A percentile compares a stretch with the other conserved stretches of the same genome.
Evolutionary conservation across 2,888 invertebrate species (phyloP).

Genomic region (Lissonota sp.): DNA sequence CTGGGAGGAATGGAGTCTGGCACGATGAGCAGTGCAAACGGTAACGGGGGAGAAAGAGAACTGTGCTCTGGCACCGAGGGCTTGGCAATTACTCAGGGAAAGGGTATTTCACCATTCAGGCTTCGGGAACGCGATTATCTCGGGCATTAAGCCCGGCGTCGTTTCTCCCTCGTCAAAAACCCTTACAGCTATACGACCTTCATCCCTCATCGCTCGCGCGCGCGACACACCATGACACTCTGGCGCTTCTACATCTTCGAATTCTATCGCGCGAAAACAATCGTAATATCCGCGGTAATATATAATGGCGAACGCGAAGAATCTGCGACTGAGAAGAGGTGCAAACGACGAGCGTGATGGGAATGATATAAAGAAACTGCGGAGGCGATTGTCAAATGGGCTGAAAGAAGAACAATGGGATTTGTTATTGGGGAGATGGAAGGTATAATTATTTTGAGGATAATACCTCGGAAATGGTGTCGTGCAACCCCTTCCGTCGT

Average conservation of each 20-base stretch:
- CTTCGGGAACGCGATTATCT: slow-evolving; percentile 66
- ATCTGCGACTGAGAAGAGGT: no score
- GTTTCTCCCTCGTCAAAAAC: slow-evolving; percentile 42
- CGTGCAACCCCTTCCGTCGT: no score
- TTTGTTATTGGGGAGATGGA: no score
- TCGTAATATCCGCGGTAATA: not conserved
- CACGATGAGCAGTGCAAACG: not conserved
- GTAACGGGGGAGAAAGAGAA: not conserved
- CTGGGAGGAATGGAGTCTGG: slow-evolving; percentile 13
- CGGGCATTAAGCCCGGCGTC: slow-evolving; percentile 56
- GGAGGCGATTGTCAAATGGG: no score
- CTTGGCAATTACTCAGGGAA: slow-evolving; percentile 50
- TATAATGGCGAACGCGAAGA: no score
- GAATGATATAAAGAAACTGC: no score
- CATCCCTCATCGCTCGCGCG: slow-evolving; percentile 36
- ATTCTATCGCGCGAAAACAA: not conserved
- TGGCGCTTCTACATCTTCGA: no score
- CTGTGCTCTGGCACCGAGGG: slow-evolving; percentile 4
- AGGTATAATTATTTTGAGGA: no score
- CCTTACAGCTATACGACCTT: slow-evolving; percentile 26
- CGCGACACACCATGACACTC: not conserved
- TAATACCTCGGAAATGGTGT: no score
- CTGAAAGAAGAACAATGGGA: no score
- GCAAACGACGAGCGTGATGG: no score
- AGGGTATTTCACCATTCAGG: slow-evolving; percentile 55